These are phyloP conservation scores for Chrysolophus pictus DNA, from an alignment of 2,797 vertebrate genomes.

Conservation along the genomic window DNA sequence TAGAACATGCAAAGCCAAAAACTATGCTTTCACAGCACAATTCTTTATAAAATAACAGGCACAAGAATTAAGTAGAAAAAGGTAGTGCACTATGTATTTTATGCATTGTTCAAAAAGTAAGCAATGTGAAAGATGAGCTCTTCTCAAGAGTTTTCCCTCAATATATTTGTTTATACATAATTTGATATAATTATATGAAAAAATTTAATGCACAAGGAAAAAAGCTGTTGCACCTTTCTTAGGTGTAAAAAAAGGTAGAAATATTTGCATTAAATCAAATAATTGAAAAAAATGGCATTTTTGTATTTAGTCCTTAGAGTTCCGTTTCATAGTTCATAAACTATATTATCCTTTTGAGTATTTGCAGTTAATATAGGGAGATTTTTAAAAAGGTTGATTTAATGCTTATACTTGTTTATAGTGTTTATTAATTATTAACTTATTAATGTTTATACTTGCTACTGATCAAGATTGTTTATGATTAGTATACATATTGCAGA, in stretches of 20 bases:
- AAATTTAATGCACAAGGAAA: neutral
- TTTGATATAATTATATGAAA: neutral
- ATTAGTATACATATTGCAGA: neutral
- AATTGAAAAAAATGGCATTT: neutral
- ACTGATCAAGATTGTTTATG: neutral
- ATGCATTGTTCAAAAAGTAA: neutral
- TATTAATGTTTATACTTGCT: neutral
- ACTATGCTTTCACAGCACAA: neutral
- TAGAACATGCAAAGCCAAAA: neutral
- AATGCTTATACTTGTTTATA: neutral
- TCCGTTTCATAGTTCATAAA: neutral
- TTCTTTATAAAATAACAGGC: neutral
- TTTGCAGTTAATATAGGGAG: neutral
- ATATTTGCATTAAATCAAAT: neutral
- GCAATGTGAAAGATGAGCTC: neutral
- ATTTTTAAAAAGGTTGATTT: neutral
- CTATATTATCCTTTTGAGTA: neutral
- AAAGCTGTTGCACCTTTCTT: neutral
- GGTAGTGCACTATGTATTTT: neutral
- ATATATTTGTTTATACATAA: neutral
- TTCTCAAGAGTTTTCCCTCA: neutral
- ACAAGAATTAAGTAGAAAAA: neutral
- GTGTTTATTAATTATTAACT: too few species aligned
- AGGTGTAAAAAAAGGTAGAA: neutral
- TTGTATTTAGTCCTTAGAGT: neutral